phyloP scores from a whole-genome alignment of 1,140 invertebrate genomes.

The Periplaneta americana region DNA sequence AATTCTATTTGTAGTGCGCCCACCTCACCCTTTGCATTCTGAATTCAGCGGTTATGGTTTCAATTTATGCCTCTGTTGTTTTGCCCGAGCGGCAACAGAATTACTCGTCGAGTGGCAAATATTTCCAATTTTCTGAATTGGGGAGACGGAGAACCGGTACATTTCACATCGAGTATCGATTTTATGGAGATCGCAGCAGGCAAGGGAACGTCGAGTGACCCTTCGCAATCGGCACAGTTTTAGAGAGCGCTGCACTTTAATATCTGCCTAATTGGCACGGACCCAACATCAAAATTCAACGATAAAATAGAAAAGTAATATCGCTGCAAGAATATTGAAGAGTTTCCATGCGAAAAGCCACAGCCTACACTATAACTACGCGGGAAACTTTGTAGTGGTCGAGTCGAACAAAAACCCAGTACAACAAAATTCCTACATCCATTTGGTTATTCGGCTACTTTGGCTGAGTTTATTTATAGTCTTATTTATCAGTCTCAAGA shows the following conservation, averaged over 20 bases:
- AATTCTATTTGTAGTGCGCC: not conserved
- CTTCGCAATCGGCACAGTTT: not conserved
- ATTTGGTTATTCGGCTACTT: too few species aligned
- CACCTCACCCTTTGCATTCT: too few species aligned
- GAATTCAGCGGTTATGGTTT: not conserved
- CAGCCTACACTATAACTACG: too few species aligned
- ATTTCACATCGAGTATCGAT: not conserved
- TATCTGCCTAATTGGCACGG: not conserved
- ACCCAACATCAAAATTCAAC: not conserved
- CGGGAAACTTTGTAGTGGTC: too few species aligned
- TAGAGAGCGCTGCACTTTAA: not conserved
- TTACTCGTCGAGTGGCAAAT: not conserved
- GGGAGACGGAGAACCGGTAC: not conserved
- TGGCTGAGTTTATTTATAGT: too few species aligned
- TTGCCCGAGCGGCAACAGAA: not conserved
- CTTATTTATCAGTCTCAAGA: too few species aligned
- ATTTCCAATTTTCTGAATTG: not conserved
- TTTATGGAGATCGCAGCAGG: not conserved
- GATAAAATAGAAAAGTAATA: too few species aligned
- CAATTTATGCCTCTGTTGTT: not conserved
- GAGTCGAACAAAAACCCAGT: too few species aligned
- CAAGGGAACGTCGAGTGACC: too few species aligned
- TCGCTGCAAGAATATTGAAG: too few species aligned
- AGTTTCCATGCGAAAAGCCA: too few species aligned
- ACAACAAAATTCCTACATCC: too few species aligned